Conservation (phyloP, 2,888 invertebrate species). For the Melanophora roralis region DNA sequence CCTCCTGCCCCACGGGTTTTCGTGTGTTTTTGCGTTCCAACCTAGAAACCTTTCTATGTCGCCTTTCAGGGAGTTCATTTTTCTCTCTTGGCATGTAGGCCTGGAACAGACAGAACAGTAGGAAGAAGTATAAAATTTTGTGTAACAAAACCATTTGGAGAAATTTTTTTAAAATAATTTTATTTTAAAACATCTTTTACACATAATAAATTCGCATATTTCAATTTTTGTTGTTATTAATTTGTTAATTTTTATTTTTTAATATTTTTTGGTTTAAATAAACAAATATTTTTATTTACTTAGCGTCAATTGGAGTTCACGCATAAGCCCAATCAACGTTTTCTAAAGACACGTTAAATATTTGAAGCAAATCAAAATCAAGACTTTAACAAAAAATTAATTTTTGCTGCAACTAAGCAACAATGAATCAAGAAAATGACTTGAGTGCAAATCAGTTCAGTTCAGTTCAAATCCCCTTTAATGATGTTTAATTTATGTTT, state of each 20-base stretch:
- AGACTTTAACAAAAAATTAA: neutral
- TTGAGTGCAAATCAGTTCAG: no score
- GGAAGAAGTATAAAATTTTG: no score
- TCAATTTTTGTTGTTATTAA: neutral
- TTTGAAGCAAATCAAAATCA: slow-evolving; percentile 1
- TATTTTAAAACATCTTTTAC: no score
- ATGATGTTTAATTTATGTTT: neutral
- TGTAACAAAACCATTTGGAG: no score
- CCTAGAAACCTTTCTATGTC: no score
- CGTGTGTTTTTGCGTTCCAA: no score
- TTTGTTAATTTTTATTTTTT: slow-evolving; percentile 25
- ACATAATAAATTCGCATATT: slow-evolving; percentile 50
- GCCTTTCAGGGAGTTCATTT: no score
- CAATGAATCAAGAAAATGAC: no score
- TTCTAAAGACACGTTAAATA: slow-evolving; percentile 43
- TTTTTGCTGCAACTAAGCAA: slow-evolving; percentile 2
- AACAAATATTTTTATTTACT: slow-evolving; percentile 53
- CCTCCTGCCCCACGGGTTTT: no score
- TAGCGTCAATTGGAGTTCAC: slow-evolving; percentile 68
- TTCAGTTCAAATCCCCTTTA: slow-evolving; percentile 52
- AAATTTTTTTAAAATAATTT: no score
- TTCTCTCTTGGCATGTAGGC: no score
- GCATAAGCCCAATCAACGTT: slow-evolving; percentile 62
- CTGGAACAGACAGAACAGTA: no score
- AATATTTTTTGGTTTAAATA: slow-evolving; percentile 49